Base-by-base conservation (phyloP, 2,888 invertebrate genomes). In the Rotaria socialis region DNA sequence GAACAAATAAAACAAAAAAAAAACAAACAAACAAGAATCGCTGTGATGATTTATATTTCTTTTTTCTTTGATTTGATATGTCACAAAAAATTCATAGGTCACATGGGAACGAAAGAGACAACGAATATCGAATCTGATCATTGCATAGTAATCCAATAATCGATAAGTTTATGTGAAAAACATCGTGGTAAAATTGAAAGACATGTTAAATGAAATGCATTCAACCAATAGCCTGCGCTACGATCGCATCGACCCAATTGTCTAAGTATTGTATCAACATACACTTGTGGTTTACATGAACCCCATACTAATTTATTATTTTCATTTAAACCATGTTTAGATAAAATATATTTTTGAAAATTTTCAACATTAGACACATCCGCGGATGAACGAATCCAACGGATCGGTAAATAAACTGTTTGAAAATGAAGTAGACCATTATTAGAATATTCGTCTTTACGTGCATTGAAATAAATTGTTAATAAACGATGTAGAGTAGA, bases 371-470 rank as follows among this genome's bases (percentile, higher is more conserved):
- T 47, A 47, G n/a, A 22, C 11, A 43, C 47, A 80, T 80, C 47
- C 3, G 47, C n/a, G 11, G 80, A 47, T n/a, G 80, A 8, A 47
- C 14, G 43, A 14, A 80, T 47, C 80, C 80, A 80, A 24, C 47
- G 47, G 14, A 47, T 10, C 7, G 80, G 80, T n/a, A 80, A n/a
- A 80, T 80, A 80, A 47, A 80, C 80, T 47, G 80, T 80, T 80
- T 80, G 80, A 47, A 80, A 80, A 80, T 80, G 80, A 80, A 80
- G 80, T 47, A 80, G 24, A 80, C 80, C 80, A 80, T 47, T 24
- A 80, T 43, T 80, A 10, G 80, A 80, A 47, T 80, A 80, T 47
- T 80, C 80, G 5, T 47, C 11, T 80, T 80, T 80, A n/a, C 80
- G 80, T 80, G 80, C 43, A 47, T 80, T 47, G 24, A 80, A 80